Evolutionary conservation across 2,113 vertebrate species (phyloP), one percentile per base, ranked within the genome.

Genomic region (Lagopus leucura): DNA sequence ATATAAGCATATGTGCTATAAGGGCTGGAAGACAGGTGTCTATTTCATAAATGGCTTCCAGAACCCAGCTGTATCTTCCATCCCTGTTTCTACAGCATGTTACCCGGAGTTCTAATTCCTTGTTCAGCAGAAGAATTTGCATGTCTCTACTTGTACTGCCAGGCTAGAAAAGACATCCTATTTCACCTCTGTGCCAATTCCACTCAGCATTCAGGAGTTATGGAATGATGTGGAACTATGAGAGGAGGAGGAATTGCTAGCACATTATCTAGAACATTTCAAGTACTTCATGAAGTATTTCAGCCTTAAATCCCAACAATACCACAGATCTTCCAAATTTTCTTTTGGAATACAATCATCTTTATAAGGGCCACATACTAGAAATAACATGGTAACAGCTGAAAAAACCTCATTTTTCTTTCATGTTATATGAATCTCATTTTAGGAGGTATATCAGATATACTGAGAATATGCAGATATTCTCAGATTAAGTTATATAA

Each of bases 1-100:
- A 65, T 25, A 71, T 0, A 36, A 1, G 0, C 3, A n/a, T 12
- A 3, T 5, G 66, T 52, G 32, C 30, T 21, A 1, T 24, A 50
- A 67, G 38, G 32, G 28, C 24, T 47, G 80, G 36, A 58, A 73
- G n/a, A 38, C 11, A 74, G 8, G 12, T 24, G 7, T 36, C 4
- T 0, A 36, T 54, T 67, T 1, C 13, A n/a, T 21, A 27, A 21
- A 3, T 7, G 10, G 6, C 36, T 92, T 70, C 36, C 27, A 58
- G 34, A 93, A 14, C 45, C 42, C 80, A 20, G 27, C 3, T 66
- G 21, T 14, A 10, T 64, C 85, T 80, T 67, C 61, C 6, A 42
- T 18, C 58, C 17, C 38, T 54, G 13, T 34, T 76, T 9, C 45
- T 77, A 69, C 24, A 82, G 5, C 18, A n/a, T 40, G 13, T 4